Base-by-base conservation (phyloP, 2,113 vertebrate species). In the Aplodontia rufa region DNA sequence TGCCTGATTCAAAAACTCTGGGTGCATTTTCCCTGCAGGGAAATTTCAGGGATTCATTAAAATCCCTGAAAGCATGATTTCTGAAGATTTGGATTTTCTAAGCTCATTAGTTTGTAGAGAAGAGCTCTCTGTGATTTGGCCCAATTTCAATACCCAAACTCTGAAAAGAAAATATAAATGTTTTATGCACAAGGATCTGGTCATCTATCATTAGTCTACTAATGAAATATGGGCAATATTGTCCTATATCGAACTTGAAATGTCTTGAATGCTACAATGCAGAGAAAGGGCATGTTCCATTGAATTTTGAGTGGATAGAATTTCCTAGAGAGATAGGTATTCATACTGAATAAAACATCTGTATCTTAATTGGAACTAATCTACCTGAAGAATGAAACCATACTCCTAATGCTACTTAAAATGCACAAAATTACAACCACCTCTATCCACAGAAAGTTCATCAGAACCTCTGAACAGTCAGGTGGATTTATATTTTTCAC, bases 91-190 rank as follows among this genome's bases (percentile, higher is more conserved):
- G 86, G 83, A 94, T 97, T 96, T 81, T 84, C 71, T 95, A 97
- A 96, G 79, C 93, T 97, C 94, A 96, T 96, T 96, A 96, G 96
- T 91, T 81, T 97, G 93, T 91, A n/a, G 95, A n/a, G 95, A 71
- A 96, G 51, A 96, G 75, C 93, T 83, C 79, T 79, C 96, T 96
- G 96, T 78, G 93, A 96, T 97, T 81, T 97, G 96, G 97, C 96
- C 97, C 83, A 97, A 89, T 97, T 97, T 96, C 94, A 89, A 90
- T 87, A 81, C 75, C 53, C 83, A 74, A 83, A 87, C 35, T 95
- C 91, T 91, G 93, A 90, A 97, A 97, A 95, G 96, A 96, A 98
- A 95, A 96, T 60, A 86, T 87, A 89, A 96, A 95, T 95, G 28
- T 94, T 95, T 96, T 96, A 95, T 84, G 53, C 76, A 68, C 69